Evolutionary conservation across 2,113 vertebrate species (phyloP).

Genomic region (Herpailurus yagouaroundi): DNA sequence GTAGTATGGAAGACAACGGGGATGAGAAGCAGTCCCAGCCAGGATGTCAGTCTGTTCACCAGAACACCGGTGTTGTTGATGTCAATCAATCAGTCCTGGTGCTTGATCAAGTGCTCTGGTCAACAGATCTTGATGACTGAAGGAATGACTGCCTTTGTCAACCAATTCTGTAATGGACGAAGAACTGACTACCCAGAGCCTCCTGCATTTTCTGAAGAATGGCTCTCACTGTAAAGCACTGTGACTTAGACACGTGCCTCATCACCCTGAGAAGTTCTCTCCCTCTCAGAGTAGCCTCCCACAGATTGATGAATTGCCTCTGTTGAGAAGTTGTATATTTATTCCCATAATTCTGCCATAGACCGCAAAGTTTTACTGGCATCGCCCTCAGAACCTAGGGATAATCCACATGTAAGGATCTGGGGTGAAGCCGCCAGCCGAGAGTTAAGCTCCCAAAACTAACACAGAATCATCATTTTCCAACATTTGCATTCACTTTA

Average conservation of each 20-base stretch:
- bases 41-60: not conserved
- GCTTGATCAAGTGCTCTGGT: not conserved
- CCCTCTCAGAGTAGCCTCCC: not conserved
- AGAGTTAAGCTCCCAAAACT: constrained; percentile 59
- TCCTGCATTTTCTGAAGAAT: not conserved
- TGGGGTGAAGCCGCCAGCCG: constrained; percentile 33
- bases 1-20: not conserved
- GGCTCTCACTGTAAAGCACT: not conserved
- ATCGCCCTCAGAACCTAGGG: not conserved
- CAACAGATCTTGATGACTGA: not conserved
- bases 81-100: not conserved
- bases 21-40: not conserved
- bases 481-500: constrained; percentile 31
- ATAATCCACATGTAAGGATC: constrained; percentile 64
- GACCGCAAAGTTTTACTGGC: constrained; percentile 38
- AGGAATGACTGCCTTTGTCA: not conserved
- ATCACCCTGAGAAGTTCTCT: not conserved
- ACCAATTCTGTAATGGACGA: not conserved
- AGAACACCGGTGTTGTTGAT: not conserved
- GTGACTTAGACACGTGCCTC: not conserved
- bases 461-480: constrained; percentile 44
- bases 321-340: constrained; percentile 33
- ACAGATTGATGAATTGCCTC: not conserved
- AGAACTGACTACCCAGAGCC: not conserved
- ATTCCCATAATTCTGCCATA: constrained; percentile 16